Conservation (phyloP, 2,113 vertebrate species). For the Gila orcuttii region DNA sequence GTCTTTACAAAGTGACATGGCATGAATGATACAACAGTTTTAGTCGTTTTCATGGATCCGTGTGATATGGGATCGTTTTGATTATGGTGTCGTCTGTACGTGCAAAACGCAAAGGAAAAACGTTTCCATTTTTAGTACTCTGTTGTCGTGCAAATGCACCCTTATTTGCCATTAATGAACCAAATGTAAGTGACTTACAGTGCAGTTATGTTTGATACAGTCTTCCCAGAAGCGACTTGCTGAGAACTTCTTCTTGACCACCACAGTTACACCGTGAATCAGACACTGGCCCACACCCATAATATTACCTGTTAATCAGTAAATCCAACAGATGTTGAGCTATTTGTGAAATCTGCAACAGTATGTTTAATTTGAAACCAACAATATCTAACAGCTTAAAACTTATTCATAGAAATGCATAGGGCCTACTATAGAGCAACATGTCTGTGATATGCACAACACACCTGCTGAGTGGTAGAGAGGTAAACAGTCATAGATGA, state of each 20-base stretch:
- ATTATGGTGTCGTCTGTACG: too few relatives aligned
- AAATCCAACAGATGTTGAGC: neutral
- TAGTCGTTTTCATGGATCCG: too few relatives aligned
- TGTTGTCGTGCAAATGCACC: too few relatives aligned
- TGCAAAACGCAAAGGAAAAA: too few relatives aligned
- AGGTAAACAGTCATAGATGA: constrained; percentile 86
- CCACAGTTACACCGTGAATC: constrained; percentile 85
- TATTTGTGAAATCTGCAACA: neutral
- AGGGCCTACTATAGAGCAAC: neutral
- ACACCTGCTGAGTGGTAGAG: constrained; percentile 90
- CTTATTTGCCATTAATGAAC: neutral
- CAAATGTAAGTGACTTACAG: constrained; percentile 73
- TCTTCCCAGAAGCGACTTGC: constrained; percentile 91
- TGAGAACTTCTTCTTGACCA: constrained; percentile 88
- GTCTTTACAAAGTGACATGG: too few relatives aligned
- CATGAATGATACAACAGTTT: too few relatives aligned
- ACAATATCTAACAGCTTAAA: neutral
- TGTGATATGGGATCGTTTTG: too few relatives aligned
- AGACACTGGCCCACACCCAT: constrained; percentile 90
- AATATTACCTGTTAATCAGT: constrained; percentile 80
- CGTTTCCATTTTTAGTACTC: too few relatives aligned
- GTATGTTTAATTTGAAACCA: neutral
- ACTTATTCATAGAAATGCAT: neutral
- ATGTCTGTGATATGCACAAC: neutral
- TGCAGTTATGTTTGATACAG: constrained; percentile 86